These are phyloP conservation scores for Timema cristinae DNA, from an alignment of 2,888 invertebrate species.

Conservation along the genomic window DNA sequence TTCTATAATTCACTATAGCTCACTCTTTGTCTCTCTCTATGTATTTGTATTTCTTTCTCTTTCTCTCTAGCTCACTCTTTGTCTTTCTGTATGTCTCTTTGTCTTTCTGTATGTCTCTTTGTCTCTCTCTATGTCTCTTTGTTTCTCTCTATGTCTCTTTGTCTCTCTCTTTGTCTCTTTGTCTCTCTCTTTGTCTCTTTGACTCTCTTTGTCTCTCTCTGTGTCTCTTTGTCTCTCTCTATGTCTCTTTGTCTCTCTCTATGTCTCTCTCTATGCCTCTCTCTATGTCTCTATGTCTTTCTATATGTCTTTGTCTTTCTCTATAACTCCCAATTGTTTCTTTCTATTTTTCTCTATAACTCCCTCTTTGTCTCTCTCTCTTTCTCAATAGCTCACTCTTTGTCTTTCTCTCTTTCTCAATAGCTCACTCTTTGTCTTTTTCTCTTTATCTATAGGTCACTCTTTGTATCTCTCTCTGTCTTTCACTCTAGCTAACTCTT, in stretches of 20 bases:
- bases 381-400: conserved; percentile 15
- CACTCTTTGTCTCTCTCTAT: conserved; percentile 16
- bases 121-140: neutral
- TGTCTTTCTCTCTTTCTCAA: conserved; percentile 1
- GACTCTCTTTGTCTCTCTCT: conserved; percentile 14
- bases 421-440: neutral
- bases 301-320: conserved; percentile 8
- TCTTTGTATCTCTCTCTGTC: conserved; percentile 16
- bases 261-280: neutral
- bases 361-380: conserved; percentile 16
- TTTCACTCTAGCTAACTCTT: conserved; percentile 15
- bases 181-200: conserved; percentile 12
- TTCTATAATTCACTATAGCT: conserved; percentile 13
- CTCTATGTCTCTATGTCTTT: conserved; percentile 18
- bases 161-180: conserved; percentile 14
- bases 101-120: neutral
- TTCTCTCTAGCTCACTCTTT: conserved; percentile 14
- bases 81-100: neutral
- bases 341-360: conserved; percentile 15
- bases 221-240: conserved; percentile 18
- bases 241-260: neutral
- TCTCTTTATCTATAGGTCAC: neutral
- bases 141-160: conserved; percentile 13
- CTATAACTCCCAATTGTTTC: no score
- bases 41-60: conserved; percentile 5